Conservation (phyloP, 1,140 invertebrate genomes). For the Penaeus japonicus region DNA sequence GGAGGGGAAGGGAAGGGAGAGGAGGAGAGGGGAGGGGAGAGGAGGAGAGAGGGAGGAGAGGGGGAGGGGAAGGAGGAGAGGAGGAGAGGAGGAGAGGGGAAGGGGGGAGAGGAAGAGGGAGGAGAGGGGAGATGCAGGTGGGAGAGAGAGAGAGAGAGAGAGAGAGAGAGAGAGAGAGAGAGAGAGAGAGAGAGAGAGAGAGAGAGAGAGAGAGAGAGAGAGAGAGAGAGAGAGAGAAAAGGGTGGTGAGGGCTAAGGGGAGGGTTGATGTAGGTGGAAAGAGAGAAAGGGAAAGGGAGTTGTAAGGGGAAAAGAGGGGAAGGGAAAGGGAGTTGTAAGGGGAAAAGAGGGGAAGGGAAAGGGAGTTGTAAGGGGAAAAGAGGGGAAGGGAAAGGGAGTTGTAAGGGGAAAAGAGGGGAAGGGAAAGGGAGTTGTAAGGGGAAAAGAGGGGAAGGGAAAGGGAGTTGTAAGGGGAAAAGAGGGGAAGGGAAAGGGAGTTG, state of each 20-base stretch:
- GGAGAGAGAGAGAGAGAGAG: no score
- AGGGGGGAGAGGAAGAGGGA: no score
- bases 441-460: neutral
- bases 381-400: neutral
- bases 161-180: neutral
- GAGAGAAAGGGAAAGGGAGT: neutral
- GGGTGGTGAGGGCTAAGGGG: neutral
- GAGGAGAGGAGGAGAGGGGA: neutral
- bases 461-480: neutral
- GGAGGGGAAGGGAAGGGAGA: neutral
- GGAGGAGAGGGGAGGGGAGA: neutral
- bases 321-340: no score
- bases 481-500: neutral
- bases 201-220: neutral
- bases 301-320: neutral
- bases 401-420: neutral
- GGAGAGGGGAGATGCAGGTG: neutral
- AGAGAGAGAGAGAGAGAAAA: neutral
- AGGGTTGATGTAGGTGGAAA: neutral
- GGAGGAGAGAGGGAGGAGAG: neutral
- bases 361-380: neutral
- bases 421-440: neutral
- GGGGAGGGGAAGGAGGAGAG: neutral
- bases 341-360: neutral
- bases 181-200: neutral